phyloP scores from a whole-genome alignment of 2,888 invertebrate species.

The Cephus sareptanus region DNA sequence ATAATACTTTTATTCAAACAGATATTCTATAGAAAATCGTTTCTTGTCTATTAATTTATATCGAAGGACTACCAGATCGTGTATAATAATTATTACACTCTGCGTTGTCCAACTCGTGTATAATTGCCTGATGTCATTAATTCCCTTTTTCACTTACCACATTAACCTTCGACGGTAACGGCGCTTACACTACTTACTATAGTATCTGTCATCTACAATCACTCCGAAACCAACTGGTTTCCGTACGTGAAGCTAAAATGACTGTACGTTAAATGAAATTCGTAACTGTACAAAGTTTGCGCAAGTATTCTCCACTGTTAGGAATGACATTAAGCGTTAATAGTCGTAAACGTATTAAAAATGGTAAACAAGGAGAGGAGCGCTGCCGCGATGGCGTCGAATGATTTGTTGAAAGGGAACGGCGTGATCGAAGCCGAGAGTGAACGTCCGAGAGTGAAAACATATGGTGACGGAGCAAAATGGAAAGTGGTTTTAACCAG shows the following conservation, averaged over 20 bases:
- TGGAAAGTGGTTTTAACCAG: slow-evolving; percentile 45
- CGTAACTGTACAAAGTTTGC: background rate
- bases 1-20: background rate
- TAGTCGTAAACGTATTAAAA: background rate
- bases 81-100: background rate
- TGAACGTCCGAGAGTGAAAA: slow-evolving; percentile 35
- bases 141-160: background rate
- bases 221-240: background rate
- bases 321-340: background rate
- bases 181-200: background rate
- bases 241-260: background rate
- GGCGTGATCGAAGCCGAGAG: background rate
- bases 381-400: background rate
- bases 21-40: background rate
- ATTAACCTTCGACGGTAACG: background rate
- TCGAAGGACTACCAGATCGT: background rate
- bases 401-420: slow-evolving; percentile 6
- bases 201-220: background rate
- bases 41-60: background rate
- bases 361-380: background rate
- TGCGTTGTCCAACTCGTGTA: background rate
- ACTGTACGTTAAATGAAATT: background rate
- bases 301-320: background rate
- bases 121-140: background rate
- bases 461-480: slow-evolving; percentile 43